Percentiles rank a stretch among this genome's conserved stretches.
These are phyloP conservation scores for Drosophila pruinosa DNA, from an alignment of 1,140 invertebrate species.

Conservation along the genomic window DNA sequence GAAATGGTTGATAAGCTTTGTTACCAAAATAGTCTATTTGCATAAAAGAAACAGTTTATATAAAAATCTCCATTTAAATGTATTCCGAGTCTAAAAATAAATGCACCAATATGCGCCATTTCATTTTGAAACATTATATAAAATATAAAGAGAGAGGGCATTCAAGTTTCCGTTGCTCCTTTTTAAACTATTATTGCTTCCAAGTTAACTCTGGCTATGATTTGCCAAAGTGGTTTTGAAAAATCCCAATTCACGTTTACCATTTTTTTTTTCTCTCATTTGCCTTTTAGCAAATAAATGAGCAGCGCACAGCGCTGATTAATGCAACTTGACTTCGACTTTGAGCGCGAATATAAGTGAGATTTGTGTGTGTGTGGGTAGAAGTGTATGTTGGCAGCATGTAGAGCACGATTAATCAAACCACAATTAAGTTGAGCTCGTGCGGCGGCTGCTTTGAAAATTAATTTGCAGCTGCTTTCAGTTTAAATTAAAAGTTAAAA, in stretches of 20 bases:
- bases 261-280: constrained; percentile 49
- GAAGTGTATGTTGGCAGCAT: constrained; percentile 30
- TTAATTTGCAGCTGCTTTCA: constrained; percentile 63
- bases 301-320: constrained; percentile 74
- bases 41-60: no score
- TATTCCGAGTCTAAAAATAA: no score
- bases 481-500: constrained; percentile 64
- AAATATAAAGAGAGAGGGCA: not conserved
- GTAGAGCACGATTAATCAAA: constrained; percentile 70
- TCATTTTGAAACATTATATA: not conserved
- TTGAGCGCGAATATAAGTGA: not conserved
- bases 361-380: constrained; percentile 5
- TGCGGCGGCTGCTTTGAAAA: constrained; percentile 41
- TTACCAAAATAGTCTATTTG: no score
- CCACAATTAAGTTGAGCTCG: constrained; percentile 58
- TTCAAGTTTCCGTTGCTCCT: not conserved
- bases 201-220: constrained; percentile 72
- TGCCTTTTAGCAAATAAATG: constrained; percentile 76
- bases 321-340: constrained; percentile 63
- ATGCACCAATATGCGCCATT: no score
- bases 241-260: constrained; percentile 28
- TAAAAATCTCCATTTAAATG: no score
- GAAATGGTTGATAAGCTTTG: no score
- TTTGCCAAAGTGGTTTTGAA: constrained; percentile 69
- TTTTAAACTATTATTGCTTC: constrained; percentile 14